Base-by-base conservation (phyloP, 2,797 vertebrate species). In the Clarias laeviceps region DNA sequence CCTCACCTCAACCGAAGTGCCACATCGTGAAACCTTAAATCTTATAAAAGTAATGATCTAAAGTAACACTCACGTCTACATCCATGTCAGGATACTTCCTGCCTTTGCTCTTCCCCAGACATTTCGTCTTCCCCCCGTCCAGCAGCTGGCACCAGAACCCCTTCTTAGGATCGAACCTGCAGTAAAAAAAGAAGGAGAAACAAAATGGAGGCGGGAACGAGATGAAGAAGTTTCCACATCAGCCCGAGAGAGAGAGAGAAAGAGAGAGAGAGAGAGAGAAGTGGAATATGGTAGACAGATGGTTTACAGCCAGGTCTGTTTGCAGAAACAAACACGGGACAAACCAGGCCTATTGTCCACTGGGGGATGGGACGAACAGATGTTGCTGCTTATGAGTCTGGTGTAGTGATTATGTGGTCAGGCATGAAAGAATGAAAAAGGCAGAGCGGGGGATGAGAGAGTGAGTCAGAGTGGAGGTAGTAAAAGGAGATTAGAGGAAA, bases 121-220 rank as follows among this genome's bases (percentile, higher is more conserved):
- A 99, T 93, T 99, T 99, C 0, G 96, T 98, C 92, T 99, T 99
- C 32, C 98, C 98, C 91, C 98, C 98, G 82, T 99, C 98, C 29
- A 98, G 93, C 91, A 99, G 96, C 91, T 99, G 98, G 93, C 98
- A 99, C 98, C 98, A 99, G 93, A 99, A 99, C 85, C 98, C 98
- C 92, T 99, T 99, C 94, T 99, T 99, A 64, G 97, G 97, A 92
- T 99, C 98, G 82, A 99, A 99, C 92, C 98, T 99, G 93, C 0
- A 1, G n/a, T 80, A 80, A 29, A 70, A 74, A 5, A 64, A 0
- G 85, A 79, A 18, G 17, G 66, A 83, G 61, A 50, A 34, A 69
- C 65, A 83, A 86, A 87, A 86, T 80, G 81, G 72, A 85, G 87
- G 34, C 74, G 18, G 59, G 83, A 87, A 72, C 69, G 3, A 83